Evolutionary conservation across 2,888 invertebrate genomes (phyloP).

Genomic region (Andrena dorsata): DNA sequence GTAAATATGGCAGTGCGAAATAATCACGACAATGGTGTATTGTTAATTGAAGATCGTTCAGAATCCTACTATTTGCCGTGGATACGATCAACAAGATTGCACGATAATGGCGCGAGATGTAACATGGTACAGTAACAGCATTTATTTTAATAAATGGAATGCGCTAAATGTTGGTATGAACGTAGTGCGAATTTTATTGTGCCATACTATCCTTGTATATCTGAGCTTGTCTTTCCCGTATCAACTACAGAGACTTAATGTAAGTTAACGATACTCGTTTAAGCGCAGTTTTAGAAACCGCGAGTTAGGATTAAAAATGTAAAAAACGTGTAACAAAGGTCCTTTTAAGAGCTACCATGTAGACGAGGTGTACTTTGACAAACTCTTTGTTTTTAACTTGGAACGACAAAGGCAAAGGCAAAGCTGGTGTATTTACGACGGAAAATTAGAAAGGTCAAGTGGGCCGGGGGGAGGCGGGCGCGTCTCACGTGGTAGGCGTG

Average conservation of each 20-base stretch:
- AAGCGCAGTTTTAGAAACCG: too few relatives aligned
- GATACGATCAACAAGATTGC: neutral
- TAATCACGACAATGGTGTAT: neutral
- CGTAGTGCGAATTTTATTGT: conserved; percentile 21
- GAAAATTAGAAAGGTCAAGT: neutral
- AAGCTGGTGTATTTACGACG: neutral
- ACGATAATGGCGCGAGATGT: neutral
- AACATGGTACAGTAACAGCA: conserved; percentile 7
- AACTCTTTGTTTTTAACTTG: neutral
- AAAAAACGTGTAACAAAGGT: neutral
- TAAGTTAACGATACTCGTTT: too few relatives aligned
- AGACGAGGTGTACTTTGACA: neutral
- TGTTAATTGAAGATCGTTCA: neutral
- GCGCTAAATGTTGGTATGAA: conserved; percentile 26
- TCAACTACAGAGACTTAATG: too few relatives aligned
- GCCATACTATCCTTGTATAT: neutral
- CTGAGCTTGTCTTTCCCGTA: neutral
- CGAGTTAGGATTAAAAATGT: neutral
- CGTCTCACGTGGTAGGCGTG: conserved; percentile 61
- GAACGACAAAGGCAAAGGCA: neutral
- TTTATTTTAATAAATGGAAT: conserved; percentile 33
- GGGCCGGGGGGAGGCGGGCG: neutral
- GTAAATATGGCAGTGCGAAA: conserved; percentile 7
- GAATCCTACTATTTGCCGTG: neutral
- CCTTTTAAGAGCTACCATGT: neutral